Evolutionary conservation across 53 echinoderm and acorn worm species (phyloP).

Genomic region (Holothuria scabra): DNA sequence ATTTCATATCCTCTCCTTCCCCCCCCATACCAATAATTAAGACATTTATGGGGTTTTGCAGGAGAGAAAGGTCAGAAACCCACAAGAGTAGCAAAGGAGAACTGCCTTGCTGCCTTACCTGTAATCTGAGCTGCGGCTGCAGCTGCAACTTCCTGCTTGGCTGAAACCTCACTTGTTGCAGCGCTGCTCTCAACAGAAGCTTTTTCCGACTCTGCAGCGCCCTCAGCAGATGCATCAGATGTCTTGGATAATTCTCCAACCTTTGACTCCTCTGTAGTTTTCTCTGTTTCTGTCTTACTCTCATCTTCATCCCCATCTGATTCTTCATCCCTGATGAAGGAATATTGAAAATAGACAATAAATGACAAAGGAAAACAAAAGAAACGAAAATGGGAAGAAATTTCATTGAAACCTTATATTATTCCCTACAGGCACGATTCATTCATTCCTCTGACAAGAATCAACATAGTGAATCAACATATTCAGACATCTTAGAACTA

Average conservation of each 20-base stretch:
- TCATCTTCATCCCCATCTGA: conserved; percentile 25
- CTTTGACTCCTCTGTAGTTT: conserved; percentile 7
- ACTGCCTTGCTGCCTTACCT: neutral
- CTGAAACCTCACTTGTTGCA: neutral
- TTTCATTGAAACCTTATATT: neutral
- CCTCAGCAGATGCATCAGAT: conserved; percentile 21
- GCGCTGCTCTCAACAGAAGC: neutral
- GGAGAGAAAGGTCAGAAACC: neutral
- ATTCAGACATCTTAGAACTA: too few species aligned
- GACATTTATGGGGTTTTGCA: neutral
- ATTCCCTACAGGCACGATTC: neutral
- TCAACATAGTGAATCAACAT: too few species aligned
- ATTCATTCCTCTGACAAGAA: neutral
- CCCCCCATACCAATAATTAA: too few species aligned
- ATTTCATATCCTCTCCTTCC: too few species aligned
- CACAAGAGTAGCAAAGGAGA: too few species aligned
- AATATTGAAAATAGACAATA: neutral
- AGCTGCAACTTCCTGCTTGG: neutral
- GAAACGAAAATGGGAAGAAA: too few species aligned
- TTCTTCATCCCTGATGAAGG: conserved; percentile 26
- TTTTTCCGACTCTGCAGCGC: neutral
- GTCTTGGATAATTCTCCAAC: neutral
- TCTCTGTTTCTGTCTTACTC: conserved; percentile 1
- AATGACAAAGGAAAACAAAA: neutral
- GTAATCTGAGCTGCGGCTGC: conserved; percentile 18